Evolutionary conservation across 2,797 vertebrate species (phyloP).

Genomic region (Hozukius guyotensis): DNA sequence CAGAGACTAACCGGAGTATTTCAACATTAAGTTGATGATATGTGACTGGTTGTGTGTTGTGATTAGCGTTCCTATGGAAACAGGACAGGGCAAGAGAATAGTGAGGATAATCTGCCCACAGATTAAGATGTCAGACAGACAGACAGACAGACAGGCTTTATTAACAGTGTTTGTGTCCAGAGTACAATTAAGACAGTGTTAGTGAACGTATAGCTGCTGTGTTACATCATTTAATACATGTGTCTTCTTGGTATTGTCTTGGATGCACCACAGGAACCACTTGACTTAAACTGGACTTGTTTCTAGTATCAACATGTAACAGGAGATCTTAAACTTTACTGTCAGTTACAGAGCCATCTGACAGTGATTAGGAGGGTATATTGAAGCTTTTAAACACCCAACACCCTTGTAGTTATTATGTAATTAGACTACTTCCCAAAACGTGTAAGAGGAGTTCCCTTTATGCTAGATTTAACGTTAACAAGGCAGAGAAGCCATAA

Average conservation of each 20-base stretch:
- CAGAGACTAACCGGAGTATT: accelerated
- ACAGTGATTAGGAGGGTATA: neutral
- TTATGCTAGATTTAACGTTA: neutral
- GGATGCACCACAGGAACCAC: neutral
- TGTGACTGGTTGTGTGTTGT: neutral
- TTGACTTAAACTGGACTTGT: neutral
- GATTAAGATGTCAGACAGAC: conserved; percentile 41
- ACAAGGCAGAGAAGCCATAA: neutral
- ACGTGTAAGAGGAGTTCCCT: neutral
- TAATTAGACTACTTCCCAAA: conserved; percentile 12
- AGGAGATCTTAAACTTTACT: neutral
- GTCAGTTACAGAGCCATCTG: neutral
- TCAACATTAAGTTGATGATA: neutral
- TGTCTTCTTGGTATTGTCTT: neutral
- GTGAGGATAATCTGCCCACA: conserved; percentile 26
- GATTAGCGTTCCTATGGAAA: neutral
- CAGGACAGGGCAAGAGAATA: neutral
- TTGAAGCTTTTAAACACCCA: neutral
- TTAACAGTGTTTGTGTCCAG: neutral
- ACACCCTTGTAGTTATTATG: neutral
- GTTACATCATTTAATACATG: neutral
- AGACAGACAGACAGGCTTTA: neutral
- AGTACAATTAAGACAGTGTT: neutral
- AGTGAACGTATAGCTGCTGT: neutral
- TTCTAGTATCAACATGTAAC: neutral